Conservation (phyloP, 2,113 vertebrate species). For the Mastomys coucha region DNA sequence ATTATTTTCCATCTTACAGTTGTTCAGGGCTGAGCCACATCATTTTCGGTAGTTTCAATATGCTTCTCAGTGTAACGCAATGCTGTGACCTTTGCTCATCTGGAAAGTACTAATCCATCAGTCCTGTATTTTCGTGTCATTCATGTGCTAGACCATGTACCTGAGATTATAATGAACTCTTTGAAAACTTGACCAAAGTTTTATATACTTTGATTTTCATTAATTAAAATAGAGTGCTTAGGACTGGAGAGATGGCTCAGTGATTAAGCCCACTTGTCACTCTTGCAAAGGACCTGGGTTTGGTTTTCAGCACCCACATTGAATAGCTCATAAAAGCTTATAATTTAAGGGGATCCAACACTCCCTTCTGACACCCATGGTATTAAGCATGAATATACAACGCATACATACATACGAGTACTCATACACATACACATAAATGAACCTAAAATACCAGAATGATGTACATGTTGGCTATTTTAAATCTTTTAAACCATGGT, state of each 20-base stretch:
- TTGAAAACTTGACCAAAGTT: background rate
- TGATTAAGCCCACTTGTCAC: background rate
- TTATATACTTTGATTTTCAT: background rate
- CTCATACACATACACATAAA: background rate
- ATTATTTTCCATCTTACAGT: background rate
- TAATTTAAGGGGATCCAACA: background rate
- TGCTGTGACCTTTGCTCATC: background rate
- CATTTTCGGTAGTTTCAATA: background rate
- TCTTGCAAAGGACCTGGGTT: background rate
- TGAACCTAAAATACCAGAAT: background rate
- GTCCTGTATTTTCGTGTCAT: background rate
- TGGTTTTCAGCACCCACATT: background rate
- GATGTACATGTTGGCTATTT: background rate
- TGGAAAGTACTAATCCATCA: background rate
- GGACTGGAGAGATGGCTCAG: background rate
- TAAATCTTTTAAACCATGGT: background rate
- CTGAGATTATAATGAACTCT: background rate
- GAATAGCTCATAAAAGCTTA: background rate
- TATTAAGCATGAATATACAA: background rate
- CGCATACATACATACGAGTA: background rate
- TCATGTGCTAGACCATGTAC: background rate
- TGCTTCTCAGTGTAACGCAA: background rate
- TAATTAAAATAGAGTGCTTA: background rate
- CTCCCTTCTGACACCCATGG: background rate
- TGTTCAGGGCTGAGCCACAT: background rate